phyloP scores from a whole-genome alignment of 2,888 invertebrate species.

The Caradrina clavipalpis region DNA sequence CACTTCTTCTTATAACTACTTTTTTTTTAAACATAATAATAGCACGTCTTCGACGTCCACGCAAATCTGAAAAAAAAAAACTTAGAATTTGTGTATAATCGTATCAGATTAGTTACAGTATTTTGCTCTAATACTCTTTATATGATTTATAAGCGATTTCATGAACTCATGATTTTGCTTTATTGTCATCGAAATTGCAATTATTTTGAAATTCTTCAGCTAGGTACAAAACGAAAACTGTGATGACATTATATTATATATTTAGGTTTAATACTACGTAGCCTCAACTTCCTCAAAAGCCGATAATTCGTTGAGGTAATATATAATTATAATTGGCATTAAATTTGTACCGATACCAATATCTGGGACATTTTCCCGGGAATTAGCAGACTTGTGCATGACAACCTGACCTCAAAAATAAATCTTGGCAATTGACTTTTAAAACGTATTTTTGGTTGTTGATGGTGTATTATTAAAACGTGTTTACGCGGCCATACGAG shows the following conservation, averaged over 20 bases:
- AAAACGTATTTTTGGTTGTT: constrained; percentile 59
- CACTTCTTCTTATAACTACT: background rate
- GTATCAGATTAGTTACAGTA: constrained; percentile 25
- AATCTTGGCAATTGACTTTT: constrained; percentile 34
- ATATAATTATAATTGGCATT: constrained; percentile 86
- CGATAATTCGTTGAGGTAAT: constrained; percentile 75
- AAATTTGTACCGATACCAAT: constrained; percentile 84
- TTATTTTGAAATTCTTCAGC: constrained; percentile 23
- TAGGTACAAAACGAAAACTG: constrained; percentile 29
- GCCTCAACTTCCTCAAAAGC: constrained; percentile 66
- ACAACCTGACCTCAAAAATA: constrained; percentile 39
- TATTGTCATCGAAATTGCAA: constrained; percentile 28
- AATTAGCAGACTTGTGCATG: constrained; percentile 44
- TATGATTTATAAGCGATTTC: constrained; percentile 39
- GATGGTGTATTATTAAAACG: constrained; percentile 43
- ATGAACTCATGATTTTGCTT: constrained; percentile 32
- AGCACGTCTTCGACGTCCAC: background rate
- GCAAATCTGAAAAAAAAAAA: background rate
- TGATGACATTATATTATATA: constrained; percentile 12
- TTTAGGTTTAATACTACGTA: constrained; percentile 52
- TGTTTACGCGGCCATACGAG: constrained; percentile 55
- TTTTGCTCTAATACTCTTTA: constrained; percentile 15
- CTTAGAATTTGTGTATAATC: constrained; percentile 24
- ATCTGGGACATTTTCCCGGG: constrained; percentile 78
- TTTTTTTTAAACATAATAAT: background rate